These are phyloP conservation scores for Zosterops pallidus DNA, from an alignment of 2,113 vertebrate species.

Conservation along the genomic window DNA sequence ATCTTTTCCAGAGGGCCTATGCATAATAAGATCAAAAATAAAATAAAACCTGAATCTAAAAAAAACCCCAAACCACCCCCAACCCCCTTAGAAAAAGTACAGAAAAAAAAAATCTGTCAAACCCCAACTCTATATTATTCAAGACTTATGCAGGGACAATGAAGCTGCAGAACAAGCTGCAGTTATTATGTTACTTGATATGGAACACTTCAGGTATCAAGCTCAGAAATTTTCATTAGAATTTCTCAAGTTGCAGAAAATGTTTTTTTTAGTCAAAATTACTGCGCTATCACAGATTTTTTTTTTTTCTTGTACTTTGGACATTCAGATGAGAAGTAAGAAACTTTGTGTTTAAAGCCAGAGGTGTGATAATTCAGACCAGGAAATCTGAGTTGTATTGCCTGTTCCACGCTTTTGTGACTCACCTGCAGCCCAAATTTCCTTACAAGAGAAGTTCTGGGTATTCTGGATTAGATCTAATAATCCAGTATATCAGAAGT, in stretches of 20 bases:
- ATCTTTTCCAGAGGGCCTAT: background rate
- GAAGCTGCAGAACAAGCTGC: background rate
- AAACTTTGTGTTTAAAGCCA: background rate
- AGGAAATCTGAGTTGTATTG: background rate
- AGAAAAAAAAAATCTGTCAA: background rate
- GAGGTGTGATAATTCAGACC: background rate
- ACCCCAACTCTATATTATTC: background rate
- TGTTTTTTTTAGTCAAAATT: background rate
- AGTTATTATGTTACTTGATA: background rate
- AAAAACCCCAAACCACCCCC: background rate
- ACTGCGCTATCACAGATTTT: background rate
- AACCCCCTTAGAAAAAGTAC: background rate
- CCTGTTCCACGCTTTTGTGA: background rate
- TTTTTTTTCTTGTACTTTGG: background rate
- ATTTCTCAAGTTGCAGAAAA: background rate
- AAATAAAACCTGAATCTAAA: background rate
- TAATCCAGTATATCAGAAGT: background rate
- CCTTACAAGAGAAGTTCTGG: background rate
- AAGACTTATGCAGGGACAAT: background rate
- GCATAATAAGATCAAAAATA: background rate
- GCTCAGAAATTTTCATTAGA: background rate
- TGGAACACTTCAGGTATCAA: background rate
- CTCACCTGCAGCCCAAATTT: accelerated
- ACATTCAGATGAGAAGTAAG: background rate
- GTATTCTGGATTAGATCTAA: background rate